These are phyloP conservation scores for Hoplostethus mediterraneus DNA, from an alignment of 2,797 vertebrate species.

Conservation along the genomic window DNA sequence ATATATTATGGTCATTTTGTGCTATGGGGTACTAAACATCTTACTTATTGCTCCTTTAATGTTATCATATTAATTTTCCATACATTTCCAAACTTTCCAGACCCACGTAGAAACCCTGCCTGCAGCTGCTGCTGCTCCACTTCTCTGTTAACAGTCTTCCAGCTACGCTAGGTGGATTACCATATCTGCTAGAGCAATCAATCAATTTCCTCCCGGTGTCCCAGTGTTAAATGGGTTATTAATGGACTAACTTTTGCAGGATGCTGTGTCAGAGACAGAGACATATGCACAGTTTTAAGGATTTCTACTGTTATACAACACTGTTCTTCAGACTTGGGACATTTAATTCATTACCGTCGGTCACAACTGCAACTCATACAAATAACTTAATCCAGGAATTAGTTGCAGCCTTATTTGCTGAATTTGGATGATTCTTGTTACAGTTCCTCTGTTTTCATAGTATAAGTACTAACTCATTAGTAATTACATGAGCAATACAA, in stretches of 20 bases:
- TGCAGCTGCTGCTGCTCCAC: slow-evolving; percentile 57
- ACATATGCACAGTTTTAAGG: slow-evolving; percentile 33
- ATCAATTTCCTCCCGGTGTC: slow-evolving; percentile 62
- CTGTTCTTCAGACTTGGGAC: slow-evolving; percentile 23
- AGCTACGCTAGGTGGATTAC: slow-evolving; percentile 58
- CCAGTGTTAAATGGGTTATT: slow-evolving; percentile 74
- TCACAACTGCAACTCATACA: slow-evolving; percentile 11
- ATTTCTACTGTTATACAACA: slow-evolving; percentile 34
- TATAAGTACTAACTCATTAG: not conserved
- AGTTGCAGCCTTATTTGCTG: not conserved
- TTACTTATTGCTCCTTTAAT: slow-evolving; percentile 30
- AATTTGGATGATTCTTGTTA: not conserved
- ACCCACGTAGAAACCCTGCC: slow-evolving; percentile 50
- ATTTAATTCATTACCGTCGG: slow-evolving; percentile 18
- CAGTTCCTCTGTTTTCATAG: too few species aligned
- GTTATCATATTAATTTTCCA: slow-evolving; percentile 31
- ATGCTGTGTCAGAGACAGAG: slow-evolving; percentile 59
- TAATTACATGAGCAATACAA: not conserved
- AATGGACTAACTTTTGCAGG: slow-evolving; percentile 67
- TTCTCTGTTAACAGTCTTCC: slow-evolving; percentile 47
- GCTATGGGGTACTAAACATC: slow-evolving; percentile 16
- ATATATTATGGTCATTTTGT: slow-evolving; percentile 26
- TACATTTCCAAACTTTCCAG: slow-evolving; percentile 31
- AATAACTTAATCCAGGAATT: not conserved
- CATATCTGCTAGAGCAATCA: slow-evolving; percentile 67